Base-by-base conservation (phyloP, 2,113 vertebrate species). In the Ictidomys tridecemlineatus region DNA sequence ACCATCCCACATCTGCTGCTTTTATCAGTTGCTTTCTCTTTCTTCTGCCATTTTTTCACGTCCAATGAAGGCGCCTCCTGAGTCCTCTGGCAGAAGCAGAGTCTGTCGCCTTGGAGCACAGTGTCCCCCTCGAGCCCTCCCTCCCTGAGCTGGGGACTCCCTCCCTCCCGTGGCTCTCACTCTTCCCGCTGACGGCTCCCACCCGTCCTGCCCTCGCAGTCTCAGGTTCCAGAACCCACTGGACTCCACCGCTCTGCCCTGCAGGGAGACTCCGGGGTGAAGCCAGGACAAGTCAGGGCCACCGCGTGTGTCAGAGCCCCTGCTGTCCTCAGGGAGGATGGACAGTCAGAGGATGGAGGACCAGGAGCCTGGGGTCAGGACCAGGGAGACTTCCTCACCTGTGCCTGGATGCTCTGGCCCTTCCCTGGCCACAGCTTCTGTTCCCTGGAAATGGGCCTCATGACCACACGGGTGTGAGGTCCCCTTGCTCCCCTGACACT, bases 1-100 rank as follows among this genome's bases (percentile, higher is more conserved):
- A 2, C 9, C 30, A 42, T 28, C n/a, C 18, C 34, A 2, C 22
- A 6, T 4, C 10, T 8, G 1, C 18, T 26, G 17, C 28, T 34
- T 14, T 48, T 3, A 11, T 5, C 70, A 7, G 1, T 14, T 48
- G 10, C 10, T 42, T 37, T 51, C 58, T 45, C n/a, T 53, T 28
- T 5, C 48, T n/a, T 73, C 65, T 39, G 0, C 53, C 34, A 34
- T n/a, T 77, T 78, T 67, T 48, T 30, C 11, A 3, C 1, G 74
- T 69, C 58, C 53, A 28, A 32, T 9, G n/a, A 42, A 28, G 80
- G 4, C 17, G 22, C 2, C 1, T 10, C 22, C 37, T n/a, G 51
- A 17, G 13, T 9, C 37, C n/a, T 73, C 76, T 14, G 45, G 34
- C 45, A 45, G 7, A 58, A n/a, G 26, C 18, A 3, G 16, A 10